Conservation (phyloP, 2,113 vertebrate genomes). For the Henicopernis longicauda region DNA sequence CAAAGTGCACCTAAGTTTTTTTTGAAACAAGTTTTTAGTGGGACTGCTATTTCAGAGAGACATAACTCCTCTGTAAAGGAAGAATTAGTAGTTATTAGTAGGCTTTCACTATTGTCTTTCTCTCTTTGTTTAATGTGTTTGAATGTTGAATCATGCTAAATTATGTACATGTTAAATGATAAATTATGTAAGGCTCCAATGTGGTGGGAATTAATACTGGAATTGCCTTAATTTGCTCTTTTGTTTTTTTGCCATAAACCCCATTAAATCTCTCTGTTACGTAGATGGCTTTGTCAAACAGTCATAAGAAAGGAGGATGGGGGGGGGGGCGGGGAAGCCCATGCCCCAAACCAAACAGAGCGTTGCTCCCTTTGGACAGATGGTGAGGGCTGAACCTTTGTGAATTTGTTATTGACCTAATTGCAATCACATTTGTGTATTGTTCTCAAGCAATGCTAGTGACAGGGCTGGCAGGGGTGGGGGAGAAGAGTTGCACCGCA, state of each 20-base stretch:
- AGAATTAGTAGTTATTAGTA: background rate
- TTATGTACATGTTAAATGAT: constrained; percentile 52
- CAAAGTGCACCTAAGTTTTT: background rate
- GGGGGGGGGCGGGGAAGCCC: background rate
- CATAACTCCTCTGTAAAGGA: background rate
- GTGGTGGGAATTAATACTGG: constrained; percentile 28
- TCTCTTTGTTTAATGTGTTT: background rate
- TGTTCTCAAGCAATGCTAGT: constrained; percentile 1
- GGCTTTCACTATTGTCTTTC: background rate
- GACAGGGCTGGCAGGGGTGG: background rate
- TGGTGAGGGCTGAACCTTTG: constrained; percentile 47
- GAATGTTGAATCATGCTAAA: constrained; percentile 45
- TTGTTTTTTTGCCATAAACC: constrained; percentile 18
- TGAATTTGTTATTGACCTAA: constrained; percentile 65
- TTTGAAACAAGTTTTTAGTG: background rate
- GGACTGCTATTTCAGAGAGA: background rate
- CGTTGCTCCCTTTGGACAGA: constrained; percentile 44
- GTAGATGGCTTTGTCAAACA: constrained; percentile 15
- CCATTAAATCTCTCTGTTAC: constrained; percentile 9
- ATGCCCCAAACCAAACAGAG: background rate
- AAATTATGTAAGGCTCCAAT: constrained; percentile 3
- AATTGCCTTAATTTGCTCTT: constrained; percentile 33
- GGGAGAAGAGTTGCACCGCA: background rate
- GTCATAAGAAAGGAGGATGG: constrained; percentile 5
- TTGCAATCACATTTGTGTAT: constrained; percentile 55